Conservation (phyloP, 1,140 invertebrate genomes). For the Drosophila watanabei region DNA sequence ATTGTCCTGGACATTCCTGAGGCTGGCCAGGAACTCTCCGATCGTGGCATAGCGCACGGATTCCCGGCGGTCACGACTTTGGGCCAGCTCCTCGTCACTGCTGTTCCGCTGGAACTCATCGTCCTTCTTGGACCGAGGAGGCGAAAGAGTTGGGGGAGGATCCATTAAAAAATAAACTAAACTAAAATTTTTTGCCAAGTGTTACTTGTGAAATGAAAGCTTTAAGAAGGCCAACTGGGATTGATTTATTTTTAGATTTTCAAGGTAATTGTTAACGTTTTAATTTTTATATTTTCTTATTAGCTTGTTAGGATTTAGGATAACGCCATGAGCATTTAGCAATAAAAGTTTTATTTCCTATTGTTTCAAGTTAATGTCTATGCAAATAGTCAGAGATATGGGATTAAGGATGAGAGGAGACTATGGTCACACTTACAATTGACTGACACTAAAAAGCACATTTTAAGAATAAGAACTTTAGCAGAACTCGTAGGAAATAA, state of each 20-base stretch:
- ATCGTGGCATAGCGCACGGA: constrained; percentile 39
- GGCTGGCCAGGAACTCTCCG: constrained; percentile 46
- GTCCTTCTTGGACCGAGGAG: not conserved
- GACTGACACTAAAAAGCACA: too few relatives aligned
- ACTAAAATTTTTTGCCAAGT: too few relatives aligned
- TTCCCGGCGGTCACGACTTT: constrained; percentile 13
- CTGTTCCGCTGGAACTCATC: not conserved
- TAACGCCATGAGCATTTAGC: too few relatives aligned
- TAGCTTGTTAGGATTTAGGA: too few relatives aligned
- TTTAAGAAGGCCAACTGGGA: not conserved
- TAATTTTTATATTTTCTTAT: not conserved
- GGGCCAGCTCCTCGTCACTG: constrained; percentile 12
- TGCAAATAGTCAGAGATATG: too few relatives aligned
- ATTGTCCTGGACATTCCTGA: constrained; percentile 37
- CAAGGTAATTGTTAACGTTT: not conserved
- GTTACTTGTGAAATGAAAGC: too few relatives aligned
- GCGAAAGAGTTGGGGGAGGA: not conserved
- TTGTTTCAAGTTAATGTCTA: too few relatives aligned
- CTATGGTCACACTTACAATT: too few relatives aligned
- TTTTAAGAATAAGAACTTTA: too few relatives aligned
- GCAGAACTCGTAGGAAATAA: too few relatives aligned
- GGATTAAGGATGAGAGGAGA: too few relatives aligned
- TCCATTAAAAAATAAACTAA: not conserved
- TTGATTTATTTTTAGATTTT: not conserved
- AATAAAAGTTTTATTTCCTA: too few relatives aligned